Base-by-base conservation (phyloP, 2,113 vertebrate genomes). In the Xiphorhynchus elegans region DNA sequence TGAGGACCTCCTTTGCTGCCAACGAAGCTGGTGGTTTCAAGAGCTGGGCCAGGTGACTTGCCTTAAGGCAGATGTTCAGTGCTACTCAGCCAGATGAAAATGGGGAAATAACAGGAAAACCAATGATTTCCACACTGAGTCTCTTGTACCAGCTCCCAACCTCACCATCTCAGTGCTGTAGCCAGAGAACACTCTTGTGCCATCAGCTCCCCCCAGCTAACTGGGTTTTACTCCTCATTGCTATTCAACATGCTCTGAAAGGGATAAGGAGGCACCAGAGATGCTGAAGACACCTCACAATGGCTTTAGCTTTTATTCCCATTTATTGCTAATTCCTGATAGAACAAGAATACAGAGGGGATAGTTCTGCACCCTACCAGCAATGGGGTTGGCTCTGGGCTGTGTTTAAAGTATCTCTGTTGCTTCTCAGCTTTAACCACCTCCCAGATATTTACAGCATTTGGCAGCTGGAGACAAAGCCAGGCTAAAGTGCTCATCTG, bases 291-390 rank as follows among this genome's bases (percentile, higher is more conserved):
- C 6, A 1, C 35, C 72, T 66, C 15, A 29, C 4, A 8, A 46
- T 7, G n/a, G 53, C 46, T 87, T 87, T 93, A 85, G 66, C 67
- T 95, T 91, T 79, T 72, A 47, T 72, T 89, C 58, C 25, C 55
- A 86, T 89, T 91, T 84, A 67, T 46, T 53, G 50, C 87, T 68
- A 47, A 56, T 68, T 82, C 66, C 87, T 83, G 80, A 75, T 79
- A 55, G 81, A 68, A 67, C 58, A 91, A 73, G 74, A 93, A 63
- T 53, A 89, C 93, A 86, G 91, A 93, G 29, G 60, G 66, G 75
- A 89, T 93, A 90, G 95, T 96, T 96, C 95, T 80, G 89, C 89
- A 59, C 74, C 86, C 55, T 50, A 84, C 89, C 94, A 87, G 82
- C 2, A 1, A 79, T 68, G 53, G 87, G 68, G 72, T 77, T 90